Conservation (phyloP, 2,888 invertebrate genomes). For the Eupithecia centaureata region DNA sequence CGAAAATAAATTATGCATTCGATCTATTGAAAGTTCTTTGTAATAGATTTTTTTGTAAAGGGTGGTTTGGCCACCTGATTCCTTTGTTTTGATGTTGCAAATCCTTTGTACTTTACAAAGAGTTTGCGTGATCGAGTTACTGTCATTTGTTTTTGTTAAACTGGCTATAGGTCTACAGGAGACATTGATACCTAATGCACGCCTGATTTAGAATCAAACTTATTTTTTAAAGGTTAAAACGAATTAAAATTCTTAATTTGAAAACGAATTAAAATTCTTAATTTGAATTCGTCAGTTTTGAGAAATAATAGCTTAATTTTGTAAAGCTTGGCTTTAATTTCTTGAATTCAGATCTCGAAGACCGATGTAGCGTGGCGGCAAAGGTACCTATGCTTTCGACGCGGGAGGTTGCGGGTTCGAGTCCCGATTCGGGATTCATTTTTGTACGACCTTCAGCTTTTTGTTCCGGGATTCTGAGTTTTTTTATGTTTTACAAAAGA, state of each 20-base stretch:
- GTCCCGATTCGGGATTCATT: too few species aligned
- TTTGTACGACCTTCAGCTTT: too few species aligned
- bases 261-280: background rate
- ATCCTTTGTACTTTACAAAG: slow-evolving; percentile 38
- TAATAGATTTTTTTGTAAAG: slow-evolving; percentile 70
- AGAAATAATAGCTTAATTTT: background rate
- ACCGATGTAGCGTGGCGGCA: too few species aligned
- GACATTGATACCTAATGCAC: background rate
- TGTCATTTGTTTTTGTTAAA: slow-evolving; percentile 9
- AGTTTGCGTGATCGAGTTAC: slow-evolving; percentile 32
- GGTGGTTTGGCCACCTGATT: slow-evolving; percentile 63
- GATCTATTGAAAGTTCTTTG: slow-evolving; percentile 76
- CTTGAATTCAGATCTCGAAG: too few species aligned
- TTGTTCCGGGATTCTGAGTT: too few species aligned
- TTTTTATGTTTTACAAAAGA: too few species aligned
- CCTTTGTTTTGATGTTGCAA: slow-evolving; percentile 54
- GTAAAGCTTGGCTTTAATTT: background rate
- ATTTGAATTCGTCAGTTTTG: background rate
- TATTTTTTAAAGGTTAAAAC: background rate
- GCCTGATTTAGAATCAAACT: background rate
- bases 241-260: background rate
- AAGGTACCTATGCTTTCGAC: too few species aligned
- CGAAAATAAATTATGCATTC: slow-evolving; percentile 78
- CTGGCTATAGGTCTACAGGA: background rate
- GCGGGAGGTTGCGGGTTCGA: too few species aligned